Percentiles rank a stretch among this genome's conserved stretches.
phyloP scores from a whole-genome alignment of 2,797 vertebrate species.

The Coreius guichenoti region DNA sequence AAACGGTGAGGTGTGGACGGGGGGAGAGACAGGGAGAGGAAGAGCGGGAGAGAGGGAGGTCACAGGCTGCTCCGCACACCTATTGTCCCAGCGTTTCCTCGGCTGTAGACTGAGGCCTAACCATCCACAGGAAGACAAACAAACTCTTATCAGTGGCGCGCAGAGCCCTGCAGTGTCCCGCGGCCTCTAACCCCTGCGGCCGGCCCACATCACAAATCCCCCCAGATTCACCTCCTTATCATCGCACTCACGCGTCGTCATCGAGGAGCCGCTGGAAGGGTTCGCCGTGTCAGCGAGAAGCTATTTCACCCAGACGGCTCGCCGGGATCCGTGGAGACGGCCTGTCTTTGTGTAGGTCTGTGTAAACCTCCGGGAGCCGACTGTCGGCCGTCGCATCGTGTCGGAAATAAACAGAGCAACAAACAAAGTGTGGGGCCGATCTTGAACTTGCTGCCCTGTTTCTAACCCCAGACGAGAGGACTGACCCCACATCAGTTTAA shows the following conservation, averaged over 20 bases:
- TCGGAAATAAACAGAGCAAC: conserved; percentile 68
- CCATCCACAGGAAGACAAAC: conserved; percentile 94
- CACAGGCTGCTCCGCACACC: conserved; percentile 71
- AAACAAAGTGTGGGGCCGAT: conserved; percentile 50
- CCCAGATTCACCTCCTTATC: conserved; percentile 4
- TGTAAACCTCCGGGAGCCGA: conserved; percentile 80
- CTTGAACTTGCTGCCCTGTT: conserved; percentile 1
- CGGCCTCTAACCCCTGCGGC: conserved; percentile 75
- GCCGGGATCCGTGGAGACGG: conserved; percentile 65
- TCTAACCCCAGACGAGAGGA: neutral
- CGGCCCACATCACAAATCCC: conserved; percentile 47
- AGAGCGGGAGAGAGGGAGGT: conserved; percentile 43
- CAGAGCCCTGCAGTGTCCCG: conserved; percentile 86
- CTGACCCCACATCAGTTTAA: neutral
- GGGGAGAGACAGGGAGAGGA: conserved; percentile 54
- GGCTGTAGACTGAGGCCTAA: conserved; percentile 78
- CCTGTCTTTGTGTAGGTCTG: conserved; percentile 72
- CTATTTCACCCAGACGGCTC: conserved; percentile 20
- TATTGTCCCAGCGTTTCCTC: conserved; percentile 88
- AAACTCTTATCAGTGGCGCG: conserved; percentile 87
- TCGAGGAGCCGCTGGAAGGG: neutral
- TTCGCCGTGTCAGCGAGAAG: neutral
- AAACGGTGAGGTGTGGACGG: conserved; percentile 48
- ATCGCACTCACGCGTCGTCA: neutral
- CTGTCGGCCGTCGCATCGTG: conserved; percentile 71